These are phyloP conservation scores for Calyptomena viridis DNA, from an alignment of 2,113 vertebrate genomes.

Conservation along the genomic window DNA sequence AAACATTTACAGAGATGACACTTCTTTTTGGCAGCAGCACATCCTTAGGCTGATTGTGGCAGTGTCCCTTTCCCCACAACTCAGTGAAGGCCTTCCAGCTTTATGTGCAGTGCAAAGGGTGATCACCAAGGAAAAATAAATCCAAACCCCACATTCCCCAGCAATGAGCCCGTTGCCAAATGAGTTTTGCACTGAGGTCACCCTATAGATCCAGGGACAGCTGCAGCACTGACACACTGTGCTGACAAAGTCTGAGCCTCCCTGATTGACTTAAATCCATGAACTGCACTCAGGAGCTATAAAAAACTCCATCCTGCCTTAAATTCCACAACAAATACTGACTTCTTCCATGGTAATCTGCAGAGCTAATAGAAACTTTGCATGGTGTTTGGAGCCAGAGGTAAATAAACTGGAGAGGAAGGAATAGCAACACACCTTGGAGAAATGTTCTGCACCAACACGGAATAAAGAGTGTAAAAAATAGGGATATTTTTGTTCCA, in stretches of 20 bases:
- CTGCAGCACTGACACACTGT: neutral
- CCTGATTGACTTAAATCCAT: accelerated
- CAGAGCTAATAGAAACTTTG: neutral
- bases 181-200: neutral
- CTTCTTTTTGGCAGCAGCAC: neutral
- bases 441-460: accelerated
- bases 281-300: neutral
- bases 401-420: neutral
- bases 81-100: neutral
- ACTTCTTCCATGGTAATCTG: neutral
- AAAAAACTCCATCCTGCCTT: neutral
- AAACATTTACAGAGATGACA: neutral
- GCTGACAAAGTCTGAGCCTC: neutral
- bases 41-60: neutral
- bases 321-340: neutral
- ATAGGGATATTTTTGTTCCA: neutral
- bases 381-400: neutral
- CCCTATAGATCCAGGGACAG: neutral
- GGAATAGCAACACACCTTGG: neutral
- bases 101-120: neutral
- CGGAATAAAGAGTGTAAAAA: neutral
- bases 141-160: neutral
- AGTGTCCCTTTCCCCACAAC: neutral
- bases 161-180: neutral
- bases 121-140: neutral